A percentile compares a stretch with the other conserved stretches of the same genome.
phyloP scores from a whole-genome alignment of 2,797 vertebrate species.

The Microhierax caerulescens region DNA sequence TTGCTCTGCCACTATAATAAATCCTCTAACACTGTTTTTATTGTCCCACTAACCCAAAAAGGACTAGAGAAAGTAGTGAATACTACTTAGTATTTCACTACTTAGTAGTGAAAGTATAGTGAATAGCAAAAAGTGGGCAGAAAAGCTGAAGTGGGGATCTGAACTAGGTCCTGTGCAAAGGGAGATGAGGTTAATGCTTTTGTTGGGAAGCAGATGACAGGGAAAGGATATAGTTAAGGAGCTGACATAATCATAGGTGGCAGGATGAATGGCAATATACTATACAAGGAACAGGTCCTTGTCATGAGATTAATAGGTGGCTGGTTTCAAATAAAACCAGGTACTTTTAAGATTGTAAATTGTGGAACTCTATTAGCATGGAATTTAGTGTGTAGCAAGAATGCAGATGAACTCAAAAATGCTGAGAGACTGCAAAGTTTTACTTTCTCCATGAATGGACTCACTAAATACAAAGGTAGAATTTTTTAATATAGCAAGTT shows the following conservation, averaged over 20 bases:
- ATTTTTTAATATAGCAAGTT: neutral
- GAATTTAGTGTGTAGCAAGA: neutral
- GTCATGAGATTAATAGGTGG: neutral
- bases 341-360: neutral
- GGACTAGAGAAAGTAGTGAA: neutral
- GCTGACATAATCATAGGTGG: neutral
- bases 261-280: neutral
- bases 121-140: neutral
- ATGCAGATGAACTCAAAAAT: neutral
- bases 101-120: too few relatives aligned
- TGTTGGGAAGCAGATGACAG: neutral
- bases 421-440: neutral
- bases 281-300: neutral
- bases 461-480: neutral
- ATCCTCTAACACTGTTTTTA: neutral
- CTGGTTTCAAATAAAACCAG: neutral
- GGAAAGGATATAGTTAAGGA: neutral
- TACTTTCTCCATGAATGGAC: neutral
- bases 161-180: neutral
- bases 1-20: neutral
- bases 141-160: neutral
- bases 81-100: too few relatives aligned
- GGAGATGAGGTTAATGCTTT: neutral
- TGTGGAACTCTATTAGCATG: neutral
- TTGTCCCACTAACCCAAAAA: neutral